These are phyloP conservation scores for Syndactyla subalaris DNA, from an alignment of 2,797 vertebrate species.

Conservation along the genomic window DNA sequence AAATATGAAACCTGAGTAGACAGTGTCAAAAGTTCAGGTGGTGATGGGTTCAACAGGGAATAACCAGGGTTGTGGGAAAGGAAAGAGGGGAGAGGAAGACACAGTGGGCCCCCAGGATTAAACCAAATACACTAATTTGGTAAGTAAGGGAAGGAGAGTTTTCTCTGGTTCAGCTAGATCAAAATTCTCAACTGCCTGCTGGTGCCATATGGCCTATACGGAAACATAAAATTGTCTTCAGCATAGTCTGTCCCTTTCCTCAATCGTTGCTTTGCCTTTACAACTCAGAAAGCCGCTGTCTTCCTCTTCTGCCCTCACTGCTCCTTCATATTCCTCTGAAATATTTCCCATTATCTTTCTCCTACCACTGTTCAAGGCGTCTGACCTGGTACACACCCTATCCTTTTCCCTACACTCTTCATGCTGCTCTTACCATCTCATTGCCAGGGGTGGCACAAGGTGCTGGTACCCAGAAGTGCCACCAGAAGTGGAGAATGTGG, in stretches of 20 bases:
- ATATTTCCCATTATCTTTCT: background rate
- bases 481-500: background rate
- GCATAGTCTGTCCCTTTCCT: background rate
- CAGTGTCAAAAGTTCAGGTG: conserved; percentile 31
- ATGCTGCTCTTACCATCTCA: background rate
- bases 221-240: background rate
- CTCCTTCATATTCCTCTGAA: background rate
- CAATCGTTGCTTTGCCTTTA: background rate
- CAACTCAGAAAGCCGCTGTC: background rate
- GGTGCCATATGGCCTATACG: background rate
- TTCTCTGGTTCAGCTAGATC: background rate
- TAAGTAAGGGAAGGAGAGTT: background rate
- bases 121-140: background rate
- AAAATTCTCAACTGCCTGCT: background rate
- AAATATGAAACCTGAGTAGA: background rate
- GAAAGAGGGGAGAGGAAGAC: background rate
- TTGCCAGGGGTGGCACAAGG: background rate
- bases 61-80: background rate
- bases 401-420: background rate
- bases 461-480: background rate
- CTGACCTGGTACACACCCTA: background rate
- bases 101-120: background rate
- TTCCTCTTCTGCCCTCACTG: background rate
- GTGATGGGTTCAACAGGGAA: background rate
- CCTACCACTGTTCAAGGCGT: background rate